Percentiles rank a stretch among this genome's conserved stretches.
phyloP scores from a whole-genome alignment of 2,797 vertebrate species.

The Geotrypetes seraphini region DNA sequence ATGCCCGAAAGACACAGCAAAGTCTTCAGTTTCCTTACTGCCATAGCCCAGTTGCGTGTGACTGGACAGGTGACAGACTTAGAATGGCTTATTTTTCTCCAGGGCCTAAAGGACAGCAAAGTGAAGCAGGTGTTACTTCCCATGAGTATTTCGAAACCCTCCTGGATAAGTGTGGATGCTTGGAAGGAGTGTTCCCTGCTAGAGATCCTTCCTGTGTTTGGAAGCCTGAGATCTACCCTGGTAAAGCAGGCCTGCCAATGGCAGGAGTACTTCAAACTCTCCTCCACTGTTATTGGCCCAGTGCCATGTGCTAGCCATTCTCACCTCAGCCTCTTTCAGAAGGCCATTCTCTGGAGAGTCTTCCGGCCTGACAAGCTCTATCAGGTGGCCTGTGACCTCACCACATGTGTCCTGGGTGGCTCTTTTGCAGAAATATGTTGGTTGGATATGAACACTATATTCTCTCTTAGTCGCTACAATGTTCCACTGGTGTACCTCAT shows the following conservation, averaged over 20 bases:
- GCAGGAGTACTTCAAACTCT: constrained; percentile 62
- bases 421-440: constrained; percentile 11
- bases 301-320: constrained; percentile 48
- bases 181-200: constrained; percentile 48
- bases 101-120: constrained; percentile 39
- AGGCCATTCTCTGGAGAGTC: constrained; percentile 70
- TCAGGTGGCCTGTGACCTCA: constrained; percentile 42
- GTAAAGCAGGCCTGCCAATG: constrained; percentile 43
- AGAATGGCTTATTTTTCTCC: constrained; percentile 55
- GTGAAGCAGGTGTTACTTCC: not conserved
- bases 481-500: constrained; percentile 54
- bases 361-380: constrained; percentile 47
- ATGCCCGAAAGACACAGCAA: constrained; percentile 45
- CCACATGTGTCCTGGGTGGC: constrained; percentile 44
- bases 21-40: constrained; percentile 56
- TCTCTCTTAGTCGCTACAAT: constrained; percentile 28
- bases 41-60: constrained; percentile 45
- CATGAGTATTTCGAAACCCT: constrained; percentile 21
- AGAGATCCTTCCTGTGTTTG: constrained; percentile 56
- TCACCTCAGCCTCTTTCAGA: constrained; percentile 63
- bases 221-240: constrained; percentile 60
- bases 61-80: constrained; percentile 33
- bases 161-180: constrained; percentile 49
- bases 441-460: constrained; percentile 24
- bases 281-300: constrained; percentile 49